Evolutionary conservation across 2,797 vertebrate species (phyloP).

Genomic region (Sebastolobus alascanus): DNA sequence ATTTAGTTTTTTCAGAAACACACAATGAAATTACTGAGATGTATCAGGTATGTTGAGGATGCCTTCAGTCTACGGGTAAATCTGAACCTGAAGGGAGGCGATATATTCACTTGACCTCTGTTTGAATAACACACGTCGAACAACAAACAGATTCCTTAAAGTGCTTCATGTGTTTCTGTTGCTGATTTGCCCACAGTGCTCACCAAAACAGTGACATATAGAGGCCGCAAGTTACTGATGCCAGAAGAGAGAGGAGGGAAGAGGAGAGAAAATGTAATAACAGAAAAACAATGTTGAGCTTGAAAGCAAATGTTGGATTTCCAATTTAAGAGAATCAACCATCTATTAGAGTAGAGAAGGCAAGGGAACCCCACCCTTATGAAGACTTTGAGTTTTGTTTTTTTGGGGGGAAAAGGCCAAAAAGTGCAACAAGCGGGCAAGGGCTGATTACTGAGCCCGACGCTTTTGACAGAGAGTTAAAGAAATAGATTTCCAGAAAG

Average conservation of each 20-base stretch:
- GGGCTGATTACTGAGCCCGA: no score
- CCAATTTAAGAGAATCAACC: neutral
- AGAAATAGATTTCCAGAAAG: neutral
- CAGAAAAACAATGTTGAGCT: neutral
- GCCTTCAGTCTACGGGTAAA: neutral
- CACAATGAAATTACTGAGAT: neutral
- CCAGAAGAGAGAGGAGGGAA: neutral
- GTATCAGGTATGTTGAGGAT: neutral
- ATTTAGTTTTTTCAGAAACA: neutral
- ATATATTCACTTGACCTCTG: conserved; percentile 2
- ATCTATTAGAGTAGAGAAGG: neutral
- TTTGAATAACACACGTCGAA: neutral
- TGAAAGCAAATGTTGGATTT: neutral
- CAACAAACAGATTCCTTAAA: conserved; percentile 7
- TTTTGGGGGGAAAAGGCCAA: neutral
- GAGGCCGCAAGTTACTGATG: neutral
- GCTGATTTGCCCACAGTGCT: conserved; percentile 9
- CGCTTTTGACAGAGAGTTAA: neutral
- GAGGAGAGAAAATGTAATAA: neutral
- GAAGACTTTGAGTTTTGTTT: neutral
- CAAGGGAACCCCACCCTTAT: neutral
- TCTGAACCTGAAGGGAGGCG: neutral
- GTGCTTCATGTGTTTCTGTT: neutral
- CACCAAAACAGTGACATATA: conserved; percentile 9
- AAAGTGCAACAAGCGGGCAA: neutral